phyloP scores from a whole-genome alignment of 2,888 invertebrate species.

The Sipha maydis region DNA sequence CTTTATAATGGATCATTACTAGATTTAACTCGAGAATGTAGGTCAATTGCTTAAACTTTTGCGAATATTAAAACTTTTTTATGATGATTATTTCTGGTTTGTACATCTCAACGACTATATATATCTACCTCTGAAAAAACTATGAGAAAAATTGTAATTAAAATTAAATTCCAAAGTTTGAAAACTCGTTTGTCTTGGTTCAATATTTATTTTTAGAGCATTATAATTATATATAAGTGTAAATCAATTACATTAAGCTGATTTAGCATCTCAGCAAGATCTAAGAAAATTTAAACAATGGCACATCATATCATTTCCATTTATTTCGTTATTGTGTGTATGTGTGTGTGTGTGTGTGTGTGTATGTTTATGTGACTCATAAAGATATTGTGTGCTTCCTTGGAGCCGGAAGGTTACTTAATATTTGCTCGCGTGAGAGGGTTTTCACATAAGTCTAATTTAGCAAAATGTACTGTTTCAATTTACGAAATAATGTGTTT shows the following conservation, averaged over 20 bases:
- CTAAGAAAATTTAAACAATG: not conserved
- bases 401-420: not conserved
- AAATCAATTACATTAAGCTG: not conserved
- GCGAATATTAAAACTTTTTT: not conserved
- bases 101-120: not conserved
- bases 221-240: not conserved
- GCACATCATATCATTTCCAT: not conserved
- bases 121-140: not conserved
- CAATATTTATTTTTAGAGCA: constrained; percentile 1
- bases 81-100: not conserved
- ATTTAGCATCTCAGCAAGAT: not conserved
- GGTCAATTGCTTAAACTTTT: not conserved
- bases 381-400: not conserved
- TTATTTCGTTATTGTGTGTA: not conserved
- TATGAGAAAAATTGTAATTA: not conserved
- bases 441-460: constrained; percentile 15
- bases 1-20: not conserved
- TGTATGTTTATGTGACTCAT: not conserved
- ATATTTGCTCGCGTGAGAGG: constrained; percentile 20
- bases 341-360: too few species aligned
- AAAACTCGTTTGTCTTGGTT: not conserved
- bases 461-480: not conserved
- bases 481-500: not conserved
- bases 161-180: not conserved
- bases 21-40: not conserved